Conservation (phyloP, 2,888 invertebrate species). For the Dryobota labecula region DNA sequence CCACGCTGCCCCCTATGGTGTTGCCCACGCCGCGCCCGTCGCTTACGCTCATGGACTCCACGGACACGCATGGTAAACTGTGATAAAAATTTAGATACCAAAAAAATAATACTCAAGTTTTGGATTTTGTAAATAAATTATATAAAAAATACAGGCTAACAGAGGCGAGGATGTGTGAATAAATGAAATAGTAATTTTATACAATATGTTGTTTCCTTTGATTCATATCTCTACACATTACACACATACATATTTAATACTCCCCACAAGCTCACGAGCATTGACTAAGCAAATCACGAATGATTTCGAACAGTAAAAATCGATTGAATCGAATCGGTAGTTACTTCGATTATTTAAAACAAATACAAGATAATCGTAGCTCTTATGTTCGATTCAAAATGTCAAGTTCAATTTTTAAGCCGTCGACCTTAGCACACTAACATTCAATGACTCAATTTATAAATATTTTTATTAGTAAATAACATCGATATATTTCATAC, state of each 20-base stretch:
- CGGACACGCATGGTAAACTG: conserved; percentile 87
- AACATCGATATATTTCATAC: conserved; percentile 35
- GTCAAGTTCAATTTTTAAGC: conserved; percentile 65
- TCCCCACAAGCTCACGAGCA: conserved; percentile 24
- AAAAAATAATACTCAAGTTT: conserved; percentile 87
- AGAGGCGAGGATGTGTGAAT: conserved; percentile 89
- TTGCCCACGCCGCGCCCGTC: conserved; percentile 69
- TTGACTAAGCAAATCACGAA: conserved; percentile 33
- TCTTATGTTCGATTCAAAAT: conserved; percentile 56
- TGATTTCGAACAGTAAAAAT: conserved; percentile 33
- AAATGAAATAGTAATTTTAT: conserved; percentile 83
- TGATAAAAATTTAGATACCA: conserved; percentile 84
- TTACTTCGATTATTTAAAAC: conserved; percentile 50
- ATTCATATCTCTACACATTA: conserved; percentile 20
- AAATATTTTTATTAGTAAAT: conserved; percentile 29
- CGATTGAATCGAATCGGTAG: conserved; percentile 50
- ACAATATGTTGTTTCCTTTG: conserved; percentile 54
- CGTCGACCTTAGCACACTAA: conserved; percentile 67
- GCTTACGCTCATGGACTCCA: conserved; percentile 72
- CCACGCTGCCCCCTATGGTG: conserved; percentile 72
- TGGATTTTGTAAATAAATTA: conserved; percentile 85
- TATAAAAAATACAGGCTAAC: conserved; percentile 81
- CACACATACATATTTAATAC: conserved; percentile 20
- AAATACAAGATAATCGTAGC: conserved; percentile 58
- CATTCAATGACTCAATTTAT: conserved; percentile 59